Percentiles rank a stretch among this genome's conserved stretches.
Conservation (phyloP, 2,888 invertebrate species). For the Xestia ashworthii region DNA sequence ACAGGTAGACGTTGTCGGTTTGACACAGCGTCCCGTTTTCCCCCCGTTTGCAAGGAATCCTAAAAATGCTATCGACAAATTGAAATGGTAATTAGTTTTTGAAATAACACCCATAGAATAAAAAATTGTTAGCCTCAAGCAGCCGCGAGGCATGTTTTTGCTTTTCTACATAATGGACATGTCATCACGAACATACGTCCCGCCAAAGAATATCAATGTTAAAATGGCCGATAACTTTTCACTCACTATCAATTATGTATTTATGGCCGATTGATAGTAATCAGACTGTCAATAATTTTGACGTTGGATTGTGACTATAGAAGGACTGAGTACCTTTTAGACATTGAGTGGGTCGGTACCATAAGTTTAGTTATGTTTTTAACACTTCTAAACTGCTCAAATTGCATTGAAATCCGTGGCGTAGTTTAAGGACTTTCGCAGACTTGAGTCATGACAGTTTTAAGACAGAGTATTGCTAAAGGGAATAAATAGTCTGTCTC, state of each 20-base stretch:
- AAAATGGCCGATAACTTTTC: constrained; percentile 49
- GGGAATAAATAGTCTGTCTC: no score
- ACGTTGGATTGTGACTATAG: constrained; percentile 9
- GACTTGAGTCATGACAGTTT: no score
- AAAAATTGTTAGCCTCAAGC: constrained; percentile 34
- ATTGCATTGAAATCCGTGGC: no score
- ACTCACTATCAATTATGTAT: constrained; percentile 41
- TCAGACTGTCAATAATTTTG: constrained; percentile 24
- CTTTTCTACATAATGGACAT: constrained; percentile 21
- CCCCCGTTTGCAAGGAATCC: background rate
- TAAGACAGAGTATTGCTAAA: no score
- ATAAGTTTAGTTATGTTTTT: no score
- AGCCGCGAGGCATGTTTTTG: constrained; percentile 28
- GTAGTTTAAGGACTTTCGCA: no score
- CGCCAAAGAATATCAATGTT: constrained; percentile 28
- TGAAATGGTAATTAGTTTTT: constrained; percentile 57
- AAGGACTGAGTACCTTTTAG: background rate
- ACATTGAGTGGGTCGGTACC: background rate
- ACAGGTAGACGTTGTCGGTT: no score
- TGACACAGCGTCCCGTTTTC: background rate
- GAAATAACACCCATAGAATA: constrained; percentile 50
- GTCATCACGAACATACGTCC: constrained; percentile 19
- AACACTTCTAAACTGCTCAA: no score
- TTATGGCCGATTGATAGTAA: constrained; percentile 27
- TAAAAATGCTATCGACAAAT: constrained; percentile 49